These are phyloP conservation scores for Phacellophora camtschatica DNA, from an alignment of 30 jellyfish, hydroid and myxozoan species.

Conservation along the genomic window DNA sequence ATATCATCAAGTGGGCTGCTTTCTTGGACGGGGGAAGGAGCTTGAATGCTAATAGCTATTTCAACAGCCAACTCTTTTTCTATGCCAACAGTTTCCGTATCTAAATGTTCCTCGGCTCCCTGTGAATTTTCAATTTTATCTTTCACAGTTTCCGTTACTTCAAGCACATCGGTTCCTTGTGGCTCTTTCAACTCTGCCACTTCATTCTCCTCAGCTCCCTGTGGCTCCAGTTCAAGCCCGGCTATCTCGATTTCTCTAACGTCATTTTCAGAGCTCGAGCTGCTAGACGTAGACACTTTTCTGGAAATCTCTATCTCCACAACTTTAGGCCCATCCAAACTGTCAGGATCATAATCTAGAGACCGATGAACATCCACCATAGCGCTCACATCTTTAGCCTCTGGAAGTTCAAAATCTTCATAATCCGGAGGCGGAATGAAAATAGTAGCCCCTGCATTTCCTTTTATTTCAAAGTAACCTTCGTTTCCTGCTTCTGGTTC, in stretches of 20 bases:
- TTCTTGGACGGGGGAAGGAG: slow-evolving; percentile 36
- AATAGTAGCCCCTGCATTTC: too few species aligned
- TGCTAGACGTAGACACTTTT: slow-evolving; percentile 14
- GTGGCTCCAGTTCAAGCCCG: too few species aligned
- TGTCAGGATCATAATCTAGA: too few species aligned
- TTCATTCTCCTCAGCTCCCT: neutral
- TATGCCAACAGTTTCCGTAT: neutral
- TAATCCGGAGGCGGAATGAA: slow-evolving; percentile 25
- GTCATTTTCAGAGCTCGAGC: slow-evolving; percentile 42
- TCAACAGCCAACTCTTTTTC: neutral
- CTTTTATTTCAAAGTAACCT: too few species aligned
- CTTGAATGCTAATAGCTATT: neutral
- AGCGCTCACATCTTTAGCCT: neutral
- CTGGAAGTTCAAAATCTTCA: neutral
- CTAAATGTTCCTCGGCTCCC: neutral
- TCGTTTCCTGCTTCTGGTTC: too few species aligned
- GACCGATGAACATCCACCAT: too few species aligned
- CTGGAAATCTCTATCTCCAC: neutral
- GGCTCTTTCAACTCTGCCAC: neutral
- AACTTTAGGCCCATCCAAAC: too few species aligned
- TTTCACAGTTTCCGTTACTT: neutral
- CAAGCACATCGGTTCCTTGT: neutral
- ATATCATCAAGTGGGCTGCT: neutral
- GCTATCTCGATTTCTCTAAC: neutral
- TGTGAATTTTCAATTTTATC: neutral